These are phyloP conservation scores for Oligia strigilis DNA, from an alignment of 2,888 invertebrate species.

Conservation along the genomic window DNA sequence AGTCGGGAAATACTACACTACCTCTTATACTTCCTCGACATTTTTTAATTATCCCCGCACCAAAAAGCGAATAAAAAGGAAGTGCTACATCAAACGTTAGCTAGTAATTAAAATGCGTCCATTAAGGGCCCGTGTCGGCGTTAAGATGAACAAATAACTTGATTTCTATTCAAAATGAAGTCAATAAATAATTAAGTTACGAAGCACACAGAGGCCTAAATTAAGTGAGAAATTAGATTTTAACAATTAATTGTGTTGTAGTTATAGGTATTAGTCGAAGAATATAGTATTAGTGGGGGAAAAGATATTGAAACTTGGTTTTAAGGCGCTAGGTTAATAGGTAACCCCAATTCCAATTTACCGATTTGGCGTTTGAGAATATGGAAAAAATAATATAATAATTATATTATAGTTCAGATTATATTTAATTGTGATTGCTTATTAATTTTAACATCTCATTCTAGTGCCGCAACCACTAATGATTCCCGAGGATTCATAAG, in stretches of 20 bases:
- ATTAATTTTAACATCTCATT: not conserved
- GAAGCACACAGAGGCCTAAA: constrained; percentile 32
- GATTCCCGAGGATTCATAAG: not conserved
- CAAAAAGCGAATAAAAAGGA: constrained; percentile 31
- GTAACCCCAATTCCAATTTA: not conserved
- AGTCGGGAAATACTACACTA: not conserved
- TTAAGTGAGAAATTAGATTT: constrained; percentile 51
- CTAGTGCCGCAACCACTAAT: too few relatives aligned
- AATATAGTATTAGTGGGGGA: not conserved
- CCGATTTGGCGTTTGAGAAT: not conserved
- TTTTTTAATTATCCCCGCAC: constrained; percentile 41
- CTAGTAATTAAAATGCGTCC: constrained; percentile 49
- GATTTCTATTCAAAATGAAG: constrained; percentile 52
- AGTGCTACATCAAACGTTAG: constrained; percentile 46
- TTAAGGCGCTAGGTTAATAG: not conserved
- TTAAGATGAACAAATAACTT: constrained; percentile 55
- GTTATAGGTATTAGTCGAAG: not conserved
- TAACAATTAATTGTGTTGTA: constrained; percentile 14
- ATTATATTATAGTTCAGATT: not conserved
- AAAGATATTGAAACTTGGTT: not conserved
- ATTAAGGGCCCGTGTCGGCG: not conserved
- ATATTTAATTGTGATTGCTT: not conserved
- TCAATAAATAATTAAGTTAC: constrained; percentile 57
- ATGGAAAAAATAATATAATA: not conserved
- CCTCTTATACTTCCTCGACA: not conserved